Evolutionary conservation across 2,113 vertebrate species (phyloP).

Genomic region (Mixornis gularis): DNA sequence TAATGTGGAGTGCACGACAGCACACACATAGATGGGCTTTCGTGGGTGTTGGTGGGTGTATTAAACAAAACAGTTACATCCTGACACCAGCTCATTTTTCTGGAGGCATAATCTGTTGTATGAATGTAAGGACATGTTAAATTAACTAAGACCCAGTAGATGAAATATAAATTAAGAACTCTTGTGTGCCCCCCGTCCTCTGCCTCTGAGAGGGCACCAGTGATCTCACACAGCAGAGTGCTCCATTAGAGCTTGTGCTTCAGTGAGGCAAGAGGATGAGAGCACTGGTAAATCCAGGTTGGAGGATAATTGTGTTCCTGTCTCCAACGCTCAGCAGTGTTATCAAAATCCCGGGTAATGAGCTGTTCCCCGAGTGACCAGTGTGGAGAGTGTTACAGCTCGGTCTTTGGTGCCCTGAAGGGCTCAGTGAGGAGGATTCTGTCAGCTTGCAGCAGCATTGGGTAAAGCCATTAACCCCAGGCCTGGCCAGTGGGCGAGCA

Average conservation of each 20-base stretch:
- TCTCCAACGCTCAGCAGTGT: neutral
- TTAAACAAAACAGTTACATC: neutral
- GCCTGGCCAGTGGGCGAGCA: neutral
- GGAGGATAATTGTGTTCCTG: neutral
- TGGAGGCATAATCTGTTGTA: neutral
- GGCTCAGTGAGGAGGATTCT: neutral
- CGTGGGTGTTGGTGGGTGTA: neutral
- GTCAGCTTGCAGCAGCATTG: neutral
- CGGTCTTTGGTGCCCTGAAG: neutral
- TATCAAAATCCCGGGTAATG: neutral
- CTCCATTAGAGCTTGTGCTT: neutral
- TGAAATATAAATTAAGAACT: constrained; percentile 9
- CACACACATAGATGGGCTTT: neutral
- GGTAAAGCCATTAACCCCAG: neutral
- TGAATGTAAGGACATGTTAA: neutral
- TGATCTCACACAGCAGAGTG: neutral
- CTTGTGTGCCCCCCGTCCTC: neutral
- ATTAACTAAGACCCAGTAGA: constrained; percentile 13
- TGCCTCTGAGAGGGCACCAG: neutral
- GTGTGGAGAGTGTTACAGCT: neutral
- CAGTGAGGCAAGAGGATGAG: neutral
- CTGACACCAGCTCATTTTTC: neutral
- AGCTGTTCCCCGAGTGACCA: neutral
- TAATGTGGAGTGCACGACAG: neutral
- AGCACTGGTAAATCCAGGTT: neutral